Evolutionary conservation across 2,888 invertebrate species (phyloP), one percentile per base, ranked within the genome.

Genomic region (Drosophila setosimentum): DNA sequence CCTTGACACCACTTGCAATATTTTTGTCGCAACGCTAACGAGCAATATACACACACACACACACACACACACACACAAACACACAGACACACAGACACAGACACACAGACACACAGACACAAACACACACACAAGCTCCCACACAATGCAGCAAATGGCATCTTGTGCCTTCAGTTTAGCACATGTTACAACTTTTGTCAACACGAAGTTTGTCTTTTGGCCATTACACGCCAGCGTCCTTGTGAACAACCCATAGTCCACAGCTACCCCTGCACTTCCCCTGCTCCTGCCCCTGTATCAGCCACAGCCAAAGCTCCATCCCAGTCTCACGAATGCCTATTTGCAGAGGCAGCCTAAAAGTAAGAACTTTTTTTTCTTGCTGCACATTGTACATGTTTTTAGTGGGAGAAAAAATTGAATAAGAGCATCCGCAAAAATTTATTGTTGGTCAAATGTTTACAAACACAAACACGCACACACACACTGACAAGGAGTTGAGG

Each of bases 21-120:
- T 37, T 54, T 16, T 68, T 66, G 58, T 42, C 50, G 66, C 87
- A 82, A 72, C 77, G 83, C 86, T 85, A 84, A 85, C 83, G 83
- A 84, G 85, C 79, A 73, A 66, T 50, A 68, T 51, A 57, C 48
- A 58, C 27, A 49, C 37, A 55, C 29, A 54, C 49, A 66, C 33
- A 53, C 58, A 58, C 27, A 68, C 37, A 51, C 37, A 65, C 21
- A 64, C 53, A 48, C 60, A 60, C 21, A 63, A 18, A 50, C 29
- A 68, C 18, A 61, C 29, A 55, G 29, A 45, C 54, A 63, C 21
- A 42, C 13, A 53, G 21, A 45, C 67, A 55, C 67, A 71, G 42
- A 62, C 76, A 78, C 8, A 83, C 29, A n/a, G n/a, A n/a, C n/a
- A n/a, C n/a, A n/a, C n/a, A n/a, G n/a, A 29, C 29, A 29, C 29